These are phyloP conservation scores for Chelon auratus DNA, from an alignment of 2,797 vertebrate species.

Conservation along the genomic window DNA sequence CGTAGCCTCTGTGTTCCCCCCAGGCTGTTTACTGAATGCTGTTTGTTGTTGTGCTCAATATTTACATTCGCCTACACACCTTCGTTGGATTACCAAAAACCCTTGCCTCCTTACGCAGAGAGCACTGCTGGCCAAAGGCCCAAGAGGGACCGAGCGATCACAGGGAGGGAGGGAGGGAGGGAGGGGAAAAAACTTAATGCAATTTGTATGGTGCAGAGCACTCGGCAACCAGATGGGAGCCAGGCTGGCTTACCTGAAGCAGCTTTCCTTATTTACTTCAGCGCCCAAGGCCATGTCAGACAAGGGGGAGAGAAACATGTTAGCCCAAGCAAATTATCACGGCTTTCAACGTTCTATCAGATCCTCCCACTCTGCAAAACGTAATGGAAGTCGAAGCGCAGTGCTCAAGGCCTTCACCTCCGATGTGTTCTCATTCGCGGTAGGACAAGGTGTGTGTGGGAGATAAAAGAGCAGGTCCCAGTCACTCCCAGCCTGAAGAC, in stretches of 20 bases:
- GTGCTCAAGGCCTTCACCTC: conserved; percentile 76
- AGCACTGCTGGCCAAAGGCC: conserved; percentile 59
- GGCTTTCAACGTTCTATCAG: conserved; percentile 79
- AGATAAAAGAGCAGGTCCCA: conserved; percentile 77
- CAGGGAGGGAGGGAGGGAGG: conserved; percentile 7
- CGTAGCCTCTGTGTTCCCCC: conserved; percentile 44
- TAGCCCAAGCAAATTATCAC: conserved; percentile 74
- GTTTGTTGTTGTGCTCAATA: conserved; percentile 65
- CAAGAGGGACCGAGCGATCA: conserved; percentile 44
- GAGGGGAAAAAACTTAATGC: conserved; percentile 57
- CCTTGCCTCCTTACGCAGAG: conserved; percentile 46
- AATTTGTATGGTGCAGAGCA: conserved; percentile 71
- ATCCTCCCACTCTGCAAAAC: conserved; percentile 75
- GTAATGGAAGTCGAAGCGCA: conserved; percentile 78
- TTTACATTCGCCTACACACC: conserved; percentile 72
- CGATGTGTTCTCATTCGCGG: conserved; percentile 68
- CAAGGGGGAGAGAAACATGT: conserved; percentile 69
- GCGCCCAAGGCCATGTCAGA: conserved; percentile 75
- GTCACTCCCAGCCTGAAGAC: conserved; percentile 62
- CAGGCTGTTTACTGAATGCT: conserved; percentile 69
- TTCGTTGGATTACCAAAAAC: conserved; percentile 70
- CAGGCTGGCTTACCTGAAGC: conserved; percentile 70
- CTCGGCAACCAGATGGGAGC: conserved; percentile 65
- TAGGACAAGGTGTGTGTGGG: conserved; percentile 77
- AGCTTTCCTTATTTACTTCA: conserved; percentile 81